Conservation (phyloP, 2,113 vertebrate genomes). For the Vombatus ursinus region DNA sequence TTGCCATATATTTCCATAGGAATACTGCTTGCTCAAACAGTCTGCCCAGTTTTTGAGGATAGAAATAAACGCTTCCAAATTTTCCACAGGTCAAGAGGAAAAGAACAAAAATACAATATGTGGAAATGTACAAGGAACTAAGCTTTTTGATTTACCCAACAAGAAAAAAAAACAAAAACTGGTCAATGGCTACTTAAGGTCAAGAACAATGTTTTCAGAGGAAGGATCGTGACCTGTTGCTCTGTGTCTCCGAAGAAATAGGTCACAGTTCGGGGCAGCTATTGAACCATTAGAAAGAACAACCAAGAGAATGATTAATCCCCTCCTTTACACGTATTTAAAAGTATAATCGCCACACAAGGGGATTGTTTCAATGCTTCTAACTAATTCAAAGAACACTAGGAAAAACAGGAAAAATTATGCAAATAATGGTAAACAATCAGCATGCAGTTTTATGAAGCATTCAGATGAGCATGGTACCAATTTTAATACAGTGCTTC, state of each 20-base stretch:
- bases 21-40: background rate
- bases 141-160: background rate
- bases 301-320: background rate
- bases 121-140: background rate
- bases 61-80: background rate
- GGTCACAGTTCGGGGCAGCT: background rate
- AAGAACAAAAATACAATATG: background rate
- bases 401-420: conserved; percentile 14
- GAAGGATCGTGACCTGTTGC: background rate
- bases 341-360: background rate
- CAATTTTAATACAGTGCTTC: background rate
- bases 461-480: background rate
- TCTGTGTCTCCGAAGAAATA: background rate
- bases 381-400: conserved; percentile 11
- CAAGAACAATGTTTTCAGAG: background rate
- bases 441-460: conserved; percentile 18
- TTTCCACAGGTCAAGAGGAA: background rate
- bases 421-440: background rate
- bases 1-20: background rate
- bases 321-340: background rate
- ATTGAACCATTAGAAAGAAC: background rate
- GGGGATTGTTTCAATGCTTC: background rate
- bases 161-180: no score
- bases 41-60: background rate
- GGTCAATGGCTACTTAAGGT: background rate